Percentiles rank a stretch among this genome's conserved stretches.
Evolutionary conservation across 2,113 vertebrate genomes (phyloP).

Genomic region (Gobiocypris rarus): DNA sequence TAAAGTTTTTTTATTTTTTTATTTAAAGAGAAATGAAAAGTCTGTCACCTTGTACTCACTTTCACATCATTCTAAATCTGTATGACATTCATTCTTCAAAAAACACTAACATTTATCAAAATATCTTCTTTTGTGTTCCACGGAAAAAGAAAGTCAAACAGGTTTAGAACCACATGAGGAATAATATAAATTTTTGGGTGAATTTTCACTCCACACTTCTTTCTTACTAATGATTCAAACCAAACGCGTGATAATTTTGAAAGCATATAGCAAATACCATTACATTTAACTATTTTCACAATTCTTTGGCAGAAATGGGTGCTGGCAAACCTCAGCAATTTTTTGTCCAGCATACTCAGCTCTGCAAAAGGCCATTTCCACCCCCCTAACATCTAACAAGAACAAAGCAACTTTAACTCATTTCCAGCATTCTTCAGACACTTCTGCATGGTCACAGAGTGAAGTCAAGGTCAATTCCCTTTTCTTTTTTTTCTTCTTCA

Average conservation of each 20-base stretch:
- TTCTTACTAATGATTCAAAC: background rate
- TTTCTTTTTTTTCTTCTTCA: slow-evolving; percentile 55
- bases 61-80: too few species aligned
- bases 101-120: background rate
- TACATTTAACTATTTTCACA: slow-evolving; percentile 40
- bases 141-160: background rate
- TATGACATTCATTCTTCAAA: too few species aligned
- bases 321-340: slow-evolving; percentile 63
- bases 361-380: slow-evolving; percentile 65
- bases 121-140: background rate
- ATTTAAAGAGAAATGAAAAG: too few species aligned
- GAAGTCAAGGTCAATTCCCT: slow-evolving; percentile 77
- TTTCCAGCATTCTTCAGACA: slow-evolving; percentile 74
- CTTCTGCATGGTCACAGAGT: slow-evolving; percentile 73
- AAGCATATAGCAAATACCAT: slow-evolving; percentile 42
- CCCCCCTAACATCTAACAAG: slow-evolving; percentile 65
- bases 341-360: slow-evolving; percentile 61
- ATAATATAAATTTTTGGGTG: background rate
- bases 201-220: slow-evolving; percentile 1
- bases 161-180: background rate
- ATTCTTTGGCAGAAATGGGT: slow-evolving; percentile 51
- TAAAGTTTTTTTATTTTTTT: too few species aligned
- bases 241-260: slow-evolving; percentile 5
- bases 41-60: too few species aligned
- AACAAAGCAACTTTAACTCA: slow-evolving; percentile 78